A percentile compares a stretch with the other conserved stretches of the same genome.
These are phyloP conservation scores for Diachasmimorpha longicaudata DNA, from an alignment of 1,140 invertebrate genomes.

Conservation along the genomic window DNA sequence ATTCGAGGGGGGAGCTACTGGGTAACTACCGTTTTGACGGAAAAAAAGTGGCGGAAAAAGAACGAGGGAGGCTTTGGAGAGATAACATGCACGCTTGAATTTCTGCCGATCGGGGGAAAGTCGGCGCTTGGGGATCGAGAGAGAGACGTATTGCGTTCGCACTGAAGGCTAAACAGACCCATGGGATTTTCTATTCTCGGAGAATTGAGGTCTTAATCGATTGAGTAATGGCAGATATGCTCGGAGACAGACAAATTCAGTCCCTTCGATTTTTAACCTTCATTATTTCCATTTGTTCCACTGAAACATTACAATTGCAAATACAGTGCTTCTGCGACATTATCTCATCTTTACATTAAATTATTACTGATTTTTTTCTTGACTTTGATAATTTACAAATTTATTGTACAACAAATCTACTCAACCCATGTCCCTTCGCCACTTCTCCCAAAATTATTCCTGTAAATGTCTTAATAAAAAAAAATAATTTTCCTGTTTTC, in stretches of 20 bases:
- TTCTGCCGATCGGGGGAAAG: slow-evolving; percentile 40
- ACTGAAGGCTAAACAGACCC: slow-evolving; percentile 43
- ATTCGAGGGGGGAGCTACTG: slow-evolving; percentile 27
- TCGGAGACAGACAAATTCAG: not conserved
- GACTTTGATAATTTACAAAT: too few species aligned
- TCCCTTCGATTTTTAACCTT: too few species aligned
- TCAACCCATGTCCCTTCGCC: too few species aligned
- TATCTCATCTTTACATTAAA: too few species aligned
- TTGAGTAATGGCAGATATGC: slow-evolving; percentile 21
- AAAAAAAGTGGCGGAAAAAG: slow-evolving; percentile 3
- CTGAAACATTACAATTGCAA: not conserved
- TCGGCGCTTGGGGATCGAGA: slow-evolving; percentile 12
- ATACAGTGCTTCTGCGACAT: too few species aligned
- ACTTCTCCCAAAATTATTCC: too few species aligned
- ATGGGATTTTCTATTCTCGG: slow-evolving; percentile 41
- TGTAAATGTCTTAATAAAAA: too few species aligned
- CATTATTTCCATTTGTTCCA: not conserved
- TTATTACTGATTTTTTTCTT: too few species aligned
- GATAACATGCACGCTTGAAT: slow-evolving; percentile 44
- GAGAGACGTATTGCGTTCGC: slow-evolving; percentile 6
- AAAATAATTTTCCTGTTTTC: not conserved
- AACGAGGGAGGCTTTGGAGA: slow-evolving; percentile 33
- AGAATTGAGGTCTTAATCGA: slow-evolving; percentile 47
- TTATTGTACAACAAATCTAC: too few species aligned
- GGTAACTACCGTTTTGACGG: slow-evolving; percentile 24